Base-by-base conservation (phyloP, 2,113 vertebrate species). In the Tyrannus savana region DNA sequence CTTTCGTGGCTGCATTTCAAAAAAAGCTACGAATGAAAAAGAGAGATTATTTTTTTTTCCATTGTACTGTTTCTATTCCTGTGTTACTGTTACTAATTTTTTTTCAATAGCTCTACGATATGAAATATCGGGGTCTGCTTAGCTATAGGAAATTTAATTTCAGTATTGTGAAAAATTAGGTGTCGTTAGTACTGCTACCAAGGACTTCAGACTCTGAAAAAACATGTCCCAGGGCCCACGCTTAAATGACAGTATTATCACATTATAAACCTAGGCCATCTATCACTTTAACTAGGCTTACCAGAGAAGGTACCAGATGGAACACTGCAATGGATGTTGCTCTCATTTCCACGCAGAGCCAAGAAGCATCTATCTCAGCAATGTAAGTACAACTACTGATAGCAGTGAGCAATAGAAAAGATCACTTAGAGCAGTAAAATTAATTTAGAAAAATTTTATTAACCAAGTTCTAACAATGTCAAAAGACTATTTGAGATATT, bases 271-370 rank as follows among this genome's bases (percentile, higher is more conserved):
- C 50, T 66, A 74, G 16, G 4, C 4, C n/a, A n/a, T 41, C 39
- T 37, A 30, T 69, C 42, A 23, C 19, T 95, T 42, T 47, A 30
- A 52, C 16, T 27, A 35, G 49, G 23, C 55, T 39, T 71, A 62
- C 13, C 49, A 28, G 15, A 74, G 19, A 59, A 69, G 39, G 56
- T 16, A 14, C 30, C 42, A 71, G 22, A 67, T 10, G 9, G 11
- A 73, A 35, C n/a, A 68, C 3, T 0, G 0, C 25, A 63, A 79
- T 6, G 28, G 49, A 68, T 0, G 0, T 19, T 23, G 58, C 37
- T 39, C 46, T 23, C 15, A 39, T 69, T 77, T 77, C 39, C 39
- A 87, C 25, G 35, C 42, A 35, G 53, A 52, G 18, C 8, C 63
- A 96, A 77, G 23, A 47, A 58, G 14, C 41, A 52, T 25, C 50